Percentiles rank a stretch among this genome's conserved stretches.
Evolutionary conservation across 2,888 invertebrate genomes (phyloP).

Genomic region (Aphrophora alni): DNA sequence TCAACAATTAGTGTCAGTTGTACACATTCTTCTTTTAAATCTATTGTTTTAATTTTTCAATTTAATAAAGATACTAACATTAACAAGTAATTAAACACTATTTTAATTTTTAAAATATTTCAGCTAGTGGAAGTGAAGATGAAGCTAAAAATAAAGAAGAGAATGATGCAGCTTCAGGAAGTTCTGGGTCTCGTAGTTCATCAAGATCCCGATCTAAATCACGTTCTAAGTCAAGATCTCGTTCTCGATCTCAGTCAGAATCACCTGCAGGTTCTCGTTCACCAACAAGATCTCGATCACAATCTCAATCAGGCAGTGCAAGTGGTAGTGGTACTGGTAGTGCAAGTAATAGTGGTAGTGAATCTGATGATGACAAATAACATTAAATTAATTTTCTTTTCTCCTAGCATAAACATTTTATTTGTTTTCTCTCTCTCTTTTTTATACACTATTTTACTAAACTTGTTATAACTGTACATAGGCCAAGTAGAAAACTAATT

Average conservation of each 20-base stretch:
- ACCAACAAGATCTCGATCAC: slow-evolving; percentile 53
- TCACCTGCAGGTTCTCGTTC: slow-evolving; percentile 29
- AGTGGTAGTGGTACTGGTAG: slow-evolving; percentile 55
- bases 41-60: no score
- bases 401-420: not conserved
- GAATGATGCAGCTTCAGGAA: slow-evolving; percentile 45
- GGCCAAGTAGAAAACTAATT: not conserved
- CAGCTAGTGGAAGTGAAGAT: slow-evolving; percentile 52
- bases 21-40: no score
- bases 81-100: no score
- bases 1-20: no score
- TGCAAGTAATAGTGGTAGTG: slow-evolving; percentile 54
- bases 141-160: slow-evolving; percentile 50
- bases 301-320: slow-evolving; percentile 53
- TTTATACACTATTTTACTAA: not conserved
- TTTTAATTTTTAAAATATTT: not conserved
- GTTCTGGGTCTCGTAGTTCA: slow-evolving; percentile 53
- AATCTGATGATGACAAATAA: slow-evolving; percentile 17
- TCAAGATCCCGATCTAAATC: slow-evolving; percentile 52
- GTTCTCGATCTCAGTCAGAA: slow-evolving; percentile 54
- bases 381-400: not conserved
- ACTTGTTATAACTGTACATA: not conserved
- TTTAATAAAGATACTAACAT: no score
- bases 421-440: not conserved
- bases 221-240: slow-evolving; percentile 48